Evolutionary conservation across 1,140 invertebrate genomes (phyloP).

Genomic region (Sarcophaga bullata): DNA sequence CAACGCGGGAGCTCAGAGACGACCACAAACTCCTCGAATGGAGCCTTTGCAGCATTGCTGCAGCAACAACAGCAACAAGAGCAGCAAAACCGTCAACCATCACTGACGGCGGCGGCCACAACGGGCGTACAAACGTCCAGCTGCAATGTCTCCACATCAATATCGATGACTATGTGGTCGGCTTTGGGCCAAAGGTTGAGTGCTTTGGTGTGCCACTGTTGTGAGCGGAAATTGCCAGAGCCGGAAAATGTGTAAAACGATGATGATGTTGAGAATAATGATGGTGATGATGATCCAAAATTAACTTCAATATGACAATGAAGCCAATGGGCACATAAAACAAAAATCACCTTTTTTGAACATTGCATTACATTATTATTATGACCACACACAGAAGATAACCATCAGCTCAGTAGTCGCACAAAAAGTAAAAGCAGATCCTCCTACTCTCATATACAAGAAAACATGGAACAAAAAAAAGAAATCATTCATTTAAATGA

Average conservation of each 20-base stretch:
- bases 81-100: background rate
- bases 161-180: conserved; percentile 62
- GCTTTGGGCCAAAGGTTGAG: conserved; percentile 61
- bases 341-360: background rate
- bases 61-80: conserved; percentile 44
- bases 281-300: no score
- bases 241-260: conserved; percentile 62
- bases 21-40: conserved; percentile 54
- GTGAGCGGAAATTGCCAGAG: conserved; percentile 62
- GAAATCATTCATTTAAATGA: background rate
- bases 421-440: no score
- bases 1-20: conserved; percentile 60
- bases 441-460: no score
- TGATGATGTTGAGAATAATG: background rate
- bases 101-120: background rate
- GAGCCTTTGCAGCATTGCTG: conserved; percentile 48
- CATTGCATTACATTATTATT: background rate
- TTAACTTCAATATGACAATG: background rate
- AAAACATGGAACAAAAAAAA: no score
- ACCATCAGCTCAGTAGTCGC: background rate
- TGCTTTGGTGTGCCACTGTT: conserved; percentile 64
- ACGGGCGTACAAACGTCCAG: conserved; percentile 52
- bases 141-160: conserved; percentile 61
- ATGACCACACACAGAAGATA: background rate
- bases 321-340: background rate